phyloP scores from a whole-genome alignment of 2,113 vertebrate species.

The Spizaetus ornatus region DNA sequence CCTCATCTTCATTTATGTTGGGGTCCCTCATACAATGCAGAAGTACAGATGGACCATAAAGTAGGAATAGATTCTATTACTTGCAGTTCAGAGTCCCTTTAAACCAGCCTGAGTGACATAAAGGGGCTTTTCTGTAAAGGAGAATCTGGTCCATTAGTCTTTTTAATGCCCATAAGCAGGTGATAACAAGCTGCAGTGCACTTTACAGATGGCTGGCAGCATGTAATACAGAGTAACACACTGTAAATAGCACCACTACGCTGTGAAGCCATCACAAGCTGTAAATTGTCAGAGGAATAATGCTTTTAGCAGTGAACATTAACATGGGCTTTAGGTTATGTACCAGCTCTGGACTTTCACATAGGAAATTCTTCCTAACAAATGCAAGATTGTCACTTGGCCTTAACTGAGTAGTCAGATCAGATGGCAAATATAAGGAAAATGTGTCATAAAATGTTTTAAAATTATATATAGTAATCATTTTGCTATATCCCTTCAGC shows the following conservation, averaged over 20 bases:
- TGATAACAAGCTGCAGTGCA: not conserved
- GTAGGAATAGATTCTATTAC: not conserved
- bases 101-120: not conserved
- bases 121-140: not conserved
- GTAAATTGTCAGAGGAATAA: not conserved
- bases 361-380: not conserved
- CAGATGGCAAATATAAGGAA: not conserved
- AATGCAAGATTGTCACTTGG: not conserved
- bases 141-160: not conserved
- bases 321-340: not conserved
- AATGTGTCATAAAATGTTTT: not conserved
- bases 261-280: not conserved
- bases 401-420: not conserved
- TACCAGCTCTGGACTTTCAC: not conserved
- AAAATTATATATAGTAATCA: not conserved
- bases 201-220: slow-evolving; percentile 34
- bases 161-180: slow-evolving; percentile 2
- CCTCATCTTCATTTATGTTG: not conserved
- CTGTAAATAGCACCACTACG: not conserved
- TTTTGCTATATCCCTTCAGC: not conserved
- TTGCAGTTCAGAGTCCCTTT: not conserved
- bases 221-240: not conserved
- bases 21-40: not conserved
- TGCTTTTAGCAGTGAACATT: not conserved
- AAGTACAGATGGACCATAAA: not conserved